Conservation (phyloP, 2,113 vertebrate genomes). For the Camelus bactrianus region DNA sequence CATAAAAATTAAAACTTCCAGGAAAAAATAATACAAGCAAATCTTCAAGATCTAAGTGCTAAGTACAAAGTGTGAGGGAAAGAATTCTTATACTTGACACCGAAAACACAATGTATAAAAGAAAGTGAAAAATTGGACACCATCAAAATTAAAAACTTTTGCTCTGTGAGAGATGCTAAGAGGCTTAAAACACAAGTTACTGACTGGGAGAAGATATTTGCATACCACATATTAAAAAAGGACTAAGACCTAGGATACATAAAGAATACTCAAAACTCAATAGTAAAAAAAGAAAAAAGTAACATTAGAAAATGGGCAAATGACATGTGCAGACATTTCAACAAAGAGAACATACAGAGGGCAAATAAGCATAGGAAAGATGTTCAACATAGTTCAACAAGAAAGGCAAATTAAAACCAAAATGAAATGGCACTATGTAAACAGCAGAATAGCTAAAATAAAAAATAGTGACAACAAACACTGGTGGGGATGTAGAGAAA, state of each 20-base stretch:
- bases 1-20: neutral
- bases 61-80: neutral
- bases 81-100: neutral
- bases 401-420: neutral
- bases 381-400: neutral
- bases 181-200: neutral
- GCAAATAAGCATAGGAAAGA: neutral
- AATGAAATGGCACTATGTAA: neutral
- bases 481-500: neutral
- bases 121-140: neutral
- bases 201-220: neutral
- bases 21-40: neutral
- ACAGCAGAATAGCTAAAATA: neutral
- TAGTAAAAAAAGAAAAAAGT: neutral
- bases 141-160: neutral
- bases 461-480: neutral
- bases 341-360: neutral
- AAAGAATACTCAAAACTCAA: neutral
- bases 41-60: neutral
- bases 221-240: neutral
- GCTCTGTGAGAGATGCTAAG: neutral
- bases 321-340: neutral
- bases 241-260: neutral
- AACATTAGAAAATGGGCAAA: neutral
- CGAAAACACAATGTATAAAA: neutral